A percentile compares a stretch with the other conserved stretches of the same genome.
Conservation (phyloP, 2,113 vertebrate genomes). For the Ophthalmolycus amberensis region DNA sequence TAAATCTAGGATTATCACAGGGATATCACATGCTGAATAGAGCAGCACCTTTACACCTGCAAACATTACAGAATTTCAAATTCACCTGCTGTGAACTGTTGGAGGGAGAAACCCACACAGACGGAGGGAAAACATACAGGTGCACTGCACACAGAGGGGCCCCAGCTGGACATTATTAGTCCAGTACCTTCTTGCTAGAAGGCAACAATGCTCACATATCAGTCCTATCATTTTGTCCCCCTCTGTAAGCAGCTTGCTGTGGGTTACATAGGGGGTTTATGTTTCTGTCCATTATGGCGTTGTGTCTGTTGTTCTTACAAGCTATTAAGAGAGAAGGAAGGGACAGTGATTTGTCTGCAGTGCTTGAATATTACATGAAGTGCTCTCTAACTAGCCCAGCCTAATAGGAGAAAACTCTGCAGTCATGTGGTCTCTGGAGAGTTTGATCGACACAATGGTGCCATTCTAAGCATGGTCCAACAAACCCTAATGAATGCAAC, state of each 20-base stretch:
- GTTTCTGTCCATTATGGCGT: background rate
- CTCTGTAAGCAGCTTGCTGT: background rate
- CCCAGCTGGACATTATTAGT: slow-evolving; percentile 6
- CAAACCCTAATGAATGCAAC: slow-evolving; percentile 30
- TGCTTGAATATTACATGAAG: slow-evolving; percentile 38
- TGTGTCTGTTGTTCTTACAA: slow-evolving; percentile 11
- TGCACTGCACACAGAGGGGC: background rate
- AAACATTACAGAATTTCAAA: background rate
- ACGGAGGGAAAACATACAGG: background rate
- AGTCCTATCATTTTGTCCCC: background rate
- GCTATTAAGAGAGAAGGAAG: slow-evolving; percentile 13
- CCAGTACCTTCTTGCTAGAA: background rate
- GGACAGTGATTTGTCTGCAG: slow-evolving; percentile 27
- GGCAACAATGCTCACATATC: background rate
- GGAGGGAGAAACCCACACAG: background rate
- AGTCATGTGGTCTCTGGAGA: slow-evolving; percentile 11
- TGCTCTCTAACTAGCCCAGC: slow-evolving; percentile 16
- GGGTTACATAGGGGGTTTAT: background rate
- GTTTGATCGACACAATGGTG: slow-evolving; percentile 7
- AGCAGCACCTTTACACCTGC: background rate
- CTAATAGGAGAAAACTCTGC: slow-evolving; percentile 27
- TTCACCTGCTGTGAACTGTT: background rate
- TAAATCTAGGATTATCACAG: background rate
- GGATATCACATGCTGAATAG: background rate
- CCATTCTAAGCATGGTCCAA: slow-evolving; percentile 18